Conservation (phyloP, 2,113 vertebrate genomes). For the Columba livia region DNA sequence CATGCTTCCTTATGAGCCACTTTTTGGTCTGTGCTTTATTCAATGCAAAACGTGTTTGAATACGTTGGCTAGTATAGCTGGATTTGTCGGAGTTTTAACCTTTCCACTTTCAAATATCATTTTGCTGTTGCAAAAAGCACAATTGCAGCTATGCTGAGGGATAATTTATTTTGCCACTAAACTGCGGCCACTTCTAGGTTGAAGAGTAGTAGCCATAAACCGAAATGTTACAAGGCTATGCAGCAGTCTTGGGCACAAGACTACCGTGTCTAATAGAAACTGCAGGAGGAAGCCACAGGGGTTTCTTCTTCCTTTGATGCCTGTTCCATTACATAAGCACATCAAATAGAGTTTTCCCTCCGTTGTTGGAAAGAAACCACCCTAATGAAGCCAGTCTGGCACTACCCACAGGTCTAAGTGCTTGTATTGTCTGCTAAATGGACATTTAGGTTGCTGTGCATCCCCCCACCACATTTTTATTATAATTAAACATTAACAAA, state of each 20-base stretch:
- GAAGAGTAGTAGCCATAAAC: neutral
- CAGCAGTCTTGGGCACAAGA: neutral
- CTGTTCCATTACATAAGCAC: slow-evolving; percentile 4
- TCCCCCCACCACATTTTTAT: neutral
- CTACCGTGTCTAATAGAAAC: neutral
- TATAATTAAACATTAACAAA: slow-evolving; percentile 20
- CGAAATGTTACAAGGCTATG: neutral
- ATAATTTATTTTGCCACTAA: neutral
- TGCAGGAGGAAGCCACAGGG: slow-evolving; percentile 2
- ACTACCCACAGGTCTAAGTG: neutral
- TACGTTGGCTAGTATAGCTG: neutral
- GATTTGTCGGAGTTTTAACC: neutral
- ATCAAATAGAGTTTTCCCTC: neutral
- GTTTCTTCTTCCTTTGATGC: slow-evolving; percentile 47
- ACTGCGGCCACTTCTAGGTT: neutral
- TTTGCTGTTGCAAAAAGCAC: neutral
- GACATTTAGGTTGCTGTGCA: neutral
- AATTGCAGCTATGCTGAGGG: neutral
- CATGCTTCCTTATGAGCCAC: accelerated
- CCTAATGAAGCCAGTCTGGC: slow-evolving; percentile 9
- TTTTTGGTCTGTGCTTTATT: neutral
- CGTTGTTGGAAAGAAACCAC: slow-evolving; percentile 27
- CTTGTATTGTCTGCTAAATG: neutral
- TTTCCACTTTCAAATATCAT: neutral
- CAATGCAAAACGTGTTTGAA: neutral